phyloP scores from a whole-genome alignment of 1,140 invertebrate species.

The Lepidurus arcticus region DNA sequence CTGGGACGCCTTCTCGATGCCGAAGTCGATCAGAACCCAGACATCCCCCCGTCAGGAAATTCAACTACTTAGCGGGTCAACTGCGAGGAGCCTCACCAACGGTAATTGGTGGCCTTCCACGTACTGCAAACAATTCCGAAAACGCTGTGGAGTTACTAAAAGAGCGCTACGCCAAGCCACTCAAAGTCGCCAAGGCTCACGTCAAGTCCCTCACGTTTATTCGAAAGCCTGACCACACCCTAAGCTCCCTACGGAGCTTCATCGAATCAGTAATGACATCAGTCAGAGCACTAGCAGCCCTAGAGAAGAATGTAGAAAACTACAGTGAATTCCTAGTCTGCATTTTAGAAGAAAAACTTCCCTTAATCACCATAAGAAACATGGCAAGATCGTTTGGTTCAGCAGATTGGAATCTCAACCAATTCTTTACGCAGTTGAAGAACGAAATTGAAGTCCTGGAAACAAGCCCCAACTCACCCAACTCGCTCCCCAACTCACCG shows the following conservation, averaged over 20 bases:
- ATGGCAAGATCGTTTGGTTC: background rate
- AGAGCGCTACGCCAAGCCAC: conserved; percentile 21
- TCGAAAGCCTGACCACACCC: background rate
- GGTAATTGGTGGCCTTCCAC: conserved; percentile 15
- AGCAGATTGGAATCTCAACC: conserved; percentile 20
- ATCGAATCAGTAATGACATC: background rate
- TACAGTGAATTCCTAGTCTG: conserved; percentile 29
- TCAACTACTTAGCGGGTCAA: conserved; percentile 25
- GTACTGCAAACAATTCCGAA: background rate
- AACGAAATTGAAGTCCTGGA: conserved; percentile 26
- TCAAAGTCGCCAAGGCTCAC: conserved; percentile 23
- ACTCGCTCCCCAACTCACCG: background rate
- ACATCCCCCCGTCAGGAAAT: conserved; percentile 19
- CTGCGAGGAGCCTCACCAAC: background rate
- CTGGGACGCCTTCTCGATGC: background rate
- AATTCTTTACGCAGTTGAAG: background rate
- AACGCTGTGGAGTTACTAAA: conserved; percentile 9
- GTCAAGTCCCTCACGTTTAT: conserved; percentile 1
- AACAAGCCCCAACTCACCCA: background rate
- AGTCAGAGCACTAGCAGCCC: background rate
- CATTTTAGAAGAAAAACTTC: conserved; percentile 19
- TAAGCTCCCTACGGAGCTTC: conserved; percentile 8
- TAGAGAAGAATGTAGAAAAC: conserved; percentile 3
- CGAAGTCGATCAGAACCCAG: background rate
- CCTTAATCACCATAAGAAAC: background rate